These are phyloP conservation scores for Adineta ricciae DNA, from an alignment of 2,888 invertebrate genomes.

Conservation along the genomic window DNA sequence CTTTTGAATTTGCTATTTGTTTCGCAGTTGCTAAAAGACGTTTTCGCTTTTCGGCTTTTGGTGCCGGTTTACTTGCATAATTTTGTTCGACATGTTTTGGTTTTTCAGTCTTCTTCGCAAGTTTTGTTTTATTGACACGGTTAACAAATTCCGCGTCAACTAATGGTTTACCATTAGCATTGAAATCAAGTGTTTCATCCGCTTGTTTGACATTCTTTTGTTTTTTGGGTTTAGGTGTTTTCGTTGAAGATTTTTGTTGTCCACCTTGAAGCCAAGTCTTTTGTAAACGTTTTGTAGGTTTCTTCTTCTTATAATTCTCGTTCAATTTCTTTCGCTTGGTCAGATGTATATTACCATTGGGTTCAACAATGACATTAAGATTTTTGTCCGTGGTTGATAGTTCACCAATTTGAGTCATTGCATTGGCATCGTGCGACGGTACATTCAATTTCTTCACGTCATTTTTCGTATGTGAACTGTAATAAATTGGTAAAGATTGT, in stretches of 20 bases:
- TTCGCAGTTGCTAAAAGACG: not conserved
- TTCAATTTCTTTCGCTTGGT: not conserved
- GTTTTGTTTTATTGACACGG: not conserved
- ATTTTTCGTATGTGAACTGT: conserved; percentile 4
- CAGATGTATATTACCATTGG: not conserved
- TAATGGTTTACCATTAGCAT: not conserved
- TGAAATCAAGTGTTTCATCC: not conserved
- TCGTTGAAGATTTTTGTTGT: not conserved
- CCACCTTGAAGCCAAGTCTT: not conserved
- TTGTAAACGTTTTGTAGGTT: not conserved
- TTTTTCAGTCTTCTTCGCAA: not conserved
- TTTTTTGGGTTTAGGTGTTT: not conserved
- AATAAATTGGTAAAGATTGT: conserved; percentile 19
- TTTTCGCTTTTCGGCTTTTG: conserved; percentile 6
- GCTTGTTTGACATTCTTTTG: not conserved
- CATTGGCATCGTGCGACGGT: too few relatives aligned
- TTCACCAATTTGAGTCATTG: not conserved
- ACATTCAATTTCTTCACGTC: conserved; percentile 5
- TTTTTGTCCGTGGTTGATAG: not conserved
- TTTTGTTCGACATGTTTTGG: conserved; percentile 14
- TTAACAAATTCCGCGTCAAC: not conserved
- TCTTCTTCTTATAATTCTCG: not conserved
- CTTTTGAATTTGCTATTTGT: not conserved
- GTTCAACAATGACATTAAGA: conserved; percentile 4
- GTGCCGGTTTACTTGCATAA: not conserved